Conservation (phyloP, 2,888 invertebrate species). For the Eupithecia tripunctaria region DNA sequence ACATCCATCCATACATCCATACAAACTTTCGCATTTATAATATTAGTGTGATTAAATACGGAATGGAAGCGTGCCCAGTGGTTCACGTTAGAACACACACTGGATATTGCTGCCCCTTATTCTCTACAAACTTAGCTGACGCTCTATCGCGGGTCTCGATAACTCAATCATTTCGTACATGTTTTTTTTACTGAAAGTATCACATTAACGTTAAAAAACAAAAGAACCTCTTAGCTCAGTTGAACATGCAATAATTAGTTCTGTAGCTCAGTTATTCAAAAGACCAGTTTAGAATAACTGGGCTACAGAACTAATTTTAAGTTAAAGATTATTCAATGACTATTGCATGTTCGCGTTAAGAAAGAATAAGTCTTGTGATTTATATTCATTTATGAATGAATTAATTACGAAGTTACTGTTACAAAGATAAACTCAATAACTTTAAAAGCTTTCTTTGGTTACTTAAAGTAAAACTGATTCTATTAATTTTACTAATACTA, state of each 20-base stretch:
- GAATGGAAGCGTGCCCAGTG: too few species aligned
- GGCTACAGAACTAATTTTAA: not conserved
- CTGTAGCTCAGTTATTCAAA: too few species aligned
- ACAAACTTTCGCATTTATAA: too few species aligned
- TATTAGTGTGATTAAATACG: too few species aligned
- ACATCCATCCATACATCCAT: too few species aligned
- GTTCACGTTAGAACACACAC: too few species aligned
- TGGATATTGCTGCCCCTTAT: too few species aligned
- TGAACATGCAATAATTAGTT: too few species aligned
- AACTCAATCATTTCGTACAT: not conserved
- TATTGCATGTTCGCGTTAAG: not conserved
- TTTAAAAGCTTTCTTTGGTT: too few species aligned
- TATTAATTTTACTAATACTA: not conserved
- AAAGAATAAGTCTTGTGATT: not conserved
- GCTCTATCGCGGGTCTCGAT: not conserved
- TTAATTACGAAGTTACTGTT: not conserved
- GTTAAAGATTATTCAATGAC: not conserved
- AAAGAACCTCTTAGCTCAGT: too few species aligned
- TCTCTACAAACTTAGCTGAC: not conserved
- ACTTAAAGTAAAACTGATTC: too few species aligned
- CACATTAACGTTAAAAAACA: too few species aligned
- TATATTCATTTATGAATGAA: not conserved
- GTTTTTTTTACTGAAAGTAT: not conserved
- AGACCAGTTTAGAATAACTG: not conserved
- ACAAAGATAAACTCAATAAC: conserved; percentile 1